Base-by-base conservation (phyloP, 2,888 invertebrate genomes). In the Epicampocera succincta region DNA sequence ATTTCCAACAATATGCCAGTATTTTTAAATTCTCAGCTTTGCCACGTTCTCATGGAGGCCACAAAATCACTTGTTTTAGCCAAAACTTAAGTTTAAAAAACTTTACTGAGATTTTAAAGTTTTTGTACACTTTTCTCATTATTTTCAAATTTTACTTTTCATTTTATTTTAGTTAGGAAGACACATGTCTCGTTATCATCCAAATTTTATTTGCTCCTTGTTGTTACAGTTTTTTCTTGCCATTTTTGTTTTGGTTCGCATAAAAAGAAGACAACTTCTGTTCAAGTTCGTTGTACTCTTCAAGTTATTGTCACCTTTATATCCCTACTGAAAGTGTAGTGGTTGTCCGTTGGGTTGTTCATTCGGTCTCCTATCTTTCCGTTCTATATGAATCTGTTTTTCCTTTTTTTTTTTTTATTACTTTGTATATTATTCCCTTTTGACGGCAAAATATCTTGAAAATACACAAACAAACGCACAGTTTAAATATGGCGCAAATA, bases 261-360 rank as follows among this genome's bases (percentile, higher is more conserved):
- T 21, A 42, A 25, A 54, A 73, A 79, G 68, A 44, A 33, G 33
- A 33, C 3, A 33, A 33, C 6, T 54, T 77, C 38, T 46, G 13
- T 25, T 54, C 84, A 86, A 85, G 88, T 89, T 88, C 88, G 88
- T 88, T 88, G 88, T 88, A 87, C 88, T 87, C 8, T 33, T 87
- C 87, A 87, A 86, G 87, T 89, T 89, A 87, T 88, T 88, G 89
- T 88, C 88, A 88, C 87, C 88, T 88, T 87, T 87, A 86, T 78
- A 71, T 78, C 78, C 65, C 69, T 60, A 21, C 17, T 38, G 19
- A 33, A 73, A 74, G 69, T 77, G 21, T 74, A 74, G 66, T 71
- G n/a, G 44, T 44, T 44, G n/a, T 40, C 9, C 42, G 40, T 13
- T 40, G 50, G 69, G 50, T 29, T 33, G 44, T 44, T 52, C 12